These are phyloP conservation scores for Macrotus californicus DNA, from an alignment of 2,113 vertebrate genomes.

Conservation along the genomic window DNA sequence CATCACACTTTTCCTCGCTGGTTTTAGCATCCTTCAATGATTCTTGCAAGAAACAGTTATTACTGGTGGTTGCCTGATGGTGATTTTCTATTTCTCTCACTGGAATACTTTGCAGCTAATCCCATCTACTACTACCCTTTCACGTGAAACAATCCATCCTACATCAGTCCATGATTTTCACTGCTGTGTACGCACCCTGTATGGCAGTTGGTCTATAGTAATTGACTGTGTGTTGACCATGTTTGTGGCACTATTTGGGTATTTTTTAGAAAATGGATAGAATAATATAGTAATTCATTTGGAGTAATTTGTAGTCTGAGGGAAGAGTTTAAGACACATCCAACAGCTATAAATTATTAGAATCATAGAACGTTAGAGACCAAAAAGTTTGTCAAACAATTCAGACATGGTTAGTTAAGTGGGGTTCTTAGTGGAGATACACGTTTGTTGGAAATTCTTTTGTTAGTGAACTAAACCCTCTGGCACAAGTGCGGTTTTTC, in stretches of 20 bases:
- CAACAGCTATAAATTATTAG: background rate
- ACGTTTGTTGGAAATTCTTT: slow-evolving; percentile 1
- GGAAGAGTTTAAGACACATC: slow-evolving; percentile 11
- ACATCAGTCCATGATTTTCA: background rate
- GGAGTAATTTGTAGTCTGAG: background rate
- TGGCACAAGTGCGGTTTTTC: background rate
- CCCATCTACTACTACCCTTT: background rate
- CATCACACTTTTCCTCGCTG: background rate
- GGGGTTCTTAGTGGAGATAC: background rate
- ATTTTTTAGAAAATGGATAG: background rate
- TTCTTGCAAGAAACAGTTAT: background rate
- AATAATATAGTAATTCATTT: background rate
- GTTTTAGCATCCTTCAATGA: background rate
- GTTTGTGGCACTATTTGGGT: background rate
- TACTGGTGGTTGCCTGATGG: background rate
- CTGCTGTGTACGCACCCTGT: background rate
- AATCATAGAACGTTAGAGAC: slow-evolving; percentile 4
- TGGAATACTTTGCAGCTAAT: background rate
- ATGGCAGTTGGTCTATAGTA: background rate
- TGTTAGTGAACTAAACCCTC: background rate
- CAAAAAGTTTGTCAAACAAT: background rate
- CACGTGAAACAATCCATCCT: background rate
- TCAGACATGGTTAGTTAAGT: background rate
- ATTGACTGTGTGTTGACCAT: background rate
- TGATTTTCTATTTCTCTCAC: background rate